These are phyloP conservation scores for Callipepla squamata DNA, from an alignment of 2,113 vertebrate genomes.

Conservation along the genomic window DNA sequence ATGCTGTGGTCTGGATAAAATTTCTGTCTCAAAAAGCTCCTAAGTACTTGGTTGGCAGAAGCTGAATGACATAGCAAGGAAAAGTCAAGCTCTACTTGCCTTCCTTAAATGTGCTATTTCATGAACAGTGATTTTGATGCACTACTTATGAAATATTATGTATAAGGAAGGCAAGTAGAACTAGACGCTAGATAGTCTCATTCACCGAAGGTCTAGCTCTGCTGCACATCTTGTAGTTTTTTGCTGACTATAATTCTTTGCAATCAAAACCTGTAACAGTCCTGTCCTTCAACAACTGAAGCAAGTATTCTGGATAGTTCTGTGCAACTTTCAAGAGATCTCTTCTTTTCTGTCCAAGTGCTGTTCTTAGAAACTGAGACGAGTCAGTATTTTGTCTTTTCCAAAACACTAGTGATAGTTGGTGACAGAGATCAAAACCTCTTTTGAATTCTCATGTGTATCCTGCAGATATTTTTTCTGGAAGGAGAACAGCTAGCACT, in stretches of 20 bases:
- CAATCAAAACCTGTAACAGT: not conserved
- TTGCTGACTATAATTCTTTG: not conserved
- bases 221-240: not conserved
- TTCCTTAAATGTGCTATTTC: not conserved
- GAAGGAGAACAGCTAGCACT: not conserved
- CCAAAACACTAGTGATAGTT: not conserved
- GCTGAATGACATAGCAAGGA: not conserved
- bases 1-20: not conserved
- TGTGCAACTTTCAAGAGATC: not conserved
- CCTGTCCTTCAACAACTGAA: not conserved
- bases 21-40: not conserved
- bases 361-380: not conserved
- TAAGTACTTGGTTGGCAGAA: not conserved
- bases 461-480: conserved; percentile 24
- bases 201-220: not conserved
- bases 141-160: not conserved
- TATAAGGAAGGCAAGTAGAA: not conserved
- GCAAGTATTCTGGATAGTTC: not conserved
- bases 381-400: not conserved
- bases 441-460: not conserved
- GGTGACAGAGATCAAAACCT: not conserved
- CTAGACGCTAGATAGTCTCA: not conserved
- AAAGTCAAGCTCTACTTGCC: not conserved
- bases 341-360: not conserved
- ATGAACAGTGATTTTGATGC: not conserved